A percentile compares a stretch with the other conserved stretches of the same genome.
phyloP scores from a whole-genome alignment of 1,140 invertebrate species.

The Orius laevigatus region DNA sequence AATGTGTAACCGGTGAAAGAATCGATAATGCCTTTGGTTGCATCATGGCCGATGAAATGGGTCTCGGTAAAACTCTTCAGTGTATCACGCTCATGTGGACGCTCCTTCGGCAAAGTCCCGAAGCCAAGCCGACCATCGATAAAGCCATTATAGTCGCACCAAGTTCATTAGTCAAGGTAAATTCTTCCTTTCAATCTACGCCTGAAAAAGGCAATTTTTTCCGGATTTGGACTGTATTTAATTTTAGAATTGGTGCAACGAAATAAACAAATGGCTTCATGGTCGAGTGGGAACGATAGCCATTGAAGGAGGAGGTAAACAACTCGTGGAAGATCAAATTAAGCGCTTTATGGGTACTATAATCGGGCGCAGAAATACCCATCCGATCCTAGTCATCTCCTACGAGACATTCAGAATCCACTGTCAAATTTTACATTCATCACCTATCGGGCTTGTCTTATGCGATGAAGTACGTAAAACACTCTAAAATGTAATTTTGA shows the following conservation, averaged over 20 bases:
- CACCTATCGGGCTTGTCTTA: constrained; percentile 86
- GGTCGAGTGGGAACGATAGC: constrained; percentile 67
- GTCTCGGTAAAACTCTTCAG: constrained; percentile 90
- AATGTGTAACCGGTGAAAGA: constrained; percentile 87
- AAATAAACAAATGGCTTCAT: constrained; percentile 92
- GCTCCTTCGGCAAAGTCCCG: constrained; percentile 67
- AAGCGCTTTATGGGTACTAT: constrained; percentile 49
- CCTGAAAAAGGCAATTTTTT: neutral
- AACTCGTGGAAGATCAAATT: constrained; percentile 72
- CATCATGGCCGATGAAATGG: constrained; percentile 99
- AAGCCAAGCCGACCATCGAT: constrained; percentile 68
- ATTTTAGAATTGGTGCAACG: constrained; percentile 89
- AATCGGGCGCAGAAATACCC: constrained; percentile 44
- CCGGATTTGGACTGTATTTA: too few species aligned
- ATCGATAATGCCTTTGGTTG: constrained; percentile 82
- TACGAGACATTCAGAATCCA: constrained; percentile 98
- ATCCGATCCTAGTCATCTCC: constrained; percentile 91
- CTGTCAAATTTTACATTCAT: constrained; percentile 66
- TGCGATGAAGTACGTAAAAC: constrained; percentile 71
- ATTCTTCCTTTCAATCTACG: constrained; percentile 1
- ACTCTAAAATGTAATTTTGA: too few species aligned
- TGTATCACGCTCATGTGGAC: constrained; percentile 97
- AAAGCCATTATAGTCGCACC: constrained; percentile 94
- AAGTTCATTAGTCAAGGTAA: constrained; percentile 82
- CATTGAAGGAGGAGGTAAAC: constrained; percentile 82